phyloP scores from a whole-genome alignment of 2,113 vertebrate species.

The Hydrolagus affinis region DNA sequence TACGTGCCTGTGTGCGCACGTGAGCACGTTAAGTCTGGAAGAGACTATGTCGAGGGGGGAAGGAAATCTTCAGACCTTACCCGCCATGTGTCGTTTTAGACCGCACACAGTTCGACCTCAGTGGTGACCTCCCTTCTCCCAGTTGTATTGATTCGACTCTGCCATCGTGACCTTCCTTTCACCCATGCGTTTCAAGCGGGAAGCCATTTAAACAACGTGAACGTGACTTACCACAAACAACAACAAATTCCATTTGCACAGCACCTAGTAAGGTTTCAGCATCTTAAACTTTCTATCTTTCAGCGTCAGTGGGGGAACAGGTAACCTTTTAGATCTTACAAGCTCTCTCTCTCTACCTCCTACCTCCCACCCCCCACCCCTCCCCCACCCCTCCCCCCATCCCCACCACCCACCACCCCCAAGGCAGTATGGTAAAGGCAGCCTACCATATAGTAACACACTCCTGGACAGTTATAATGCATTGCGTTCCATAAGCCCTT shows the following conservation, averaged over 20 bases:
- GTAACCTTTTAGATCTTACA: no score
- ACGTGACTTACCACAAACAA: no score
- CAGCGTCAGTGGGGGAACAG: no score
- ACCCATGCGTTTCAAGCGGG: neutral
- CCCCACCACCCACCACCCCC: neutral
- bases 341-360: neutral
- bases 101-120: neutral
- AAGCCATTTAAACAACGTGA: neutral
- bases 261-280: no score
- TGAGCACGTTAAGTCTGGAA: no score
- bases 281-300: neutral
- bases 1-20: no score
- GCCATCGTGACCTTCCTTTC: neutral
- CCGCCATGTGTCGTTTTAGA: no score
- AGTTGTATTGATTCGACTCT: neutral
- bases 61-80: no score
- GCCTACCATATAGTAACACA: neutral
- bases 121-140: neutral
- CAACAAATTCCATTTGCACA: no score
- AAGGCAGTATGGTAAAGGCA: neutral
- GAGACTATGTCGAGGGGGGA: no score
- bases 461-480: neutral
- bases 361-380: neutral
- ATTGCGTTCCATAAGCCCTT: neutral
- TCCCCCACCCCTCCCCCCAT: neutral